Evolutionary conservation across 2,797 vertebrate genomes (phyloP).

Genomic region (Sphenopsis melanotis): DNA sequence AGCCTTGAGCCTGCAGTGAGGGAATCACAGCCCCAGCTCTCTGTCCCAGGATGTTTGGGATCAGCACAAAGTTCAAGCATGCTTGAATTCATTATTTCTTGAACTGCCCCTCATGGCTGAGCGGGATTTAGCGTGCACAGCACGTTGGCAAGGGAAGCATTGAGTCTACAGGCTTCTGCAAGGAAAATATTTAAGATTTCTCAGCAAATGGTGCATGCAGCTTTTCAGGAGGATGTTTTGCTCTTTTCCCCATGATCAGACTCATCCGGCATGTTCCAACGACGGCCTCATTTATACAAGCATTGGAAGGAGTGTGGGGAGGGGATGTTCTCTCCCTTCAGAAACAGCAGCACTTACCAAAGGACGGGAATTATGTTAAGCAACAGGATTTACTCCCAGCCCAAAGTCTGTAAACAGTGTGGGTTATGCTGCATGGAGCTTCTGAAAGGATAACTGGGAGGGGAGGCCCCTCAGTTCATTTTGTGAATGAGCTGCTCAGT

Average conservation of each 20-base stretch:
- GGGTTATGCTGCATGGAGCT: background rate
- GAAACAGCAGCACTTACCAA: background rate
- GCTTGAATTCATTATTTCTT: background rate
- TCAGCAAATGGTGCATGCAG: background rate
- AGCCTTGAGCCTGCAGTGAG: background rate
- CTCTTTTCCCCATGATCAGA: background rate
- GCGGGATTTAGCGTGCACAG: background rate
- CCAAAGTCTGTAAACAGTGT: conserved; percentile 8
- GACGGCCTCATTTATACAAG: background rate
- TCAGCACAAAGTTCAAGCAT: conserved; percentile 8
- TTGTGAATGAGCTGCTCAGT: conserved; percentile 57
- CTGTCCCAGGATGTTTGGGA: background rate
- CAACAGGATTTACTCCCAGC: background rate
- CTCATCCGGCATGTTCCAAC: background rate
- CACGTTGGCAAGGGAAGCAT: background rate
- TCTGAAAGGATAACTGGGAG: conserved; percentile 23
- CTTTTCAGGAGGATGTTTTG: background rate
- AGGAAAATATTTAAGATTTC: conserved; percentile 49
- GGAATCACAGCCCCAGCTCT: background rate
- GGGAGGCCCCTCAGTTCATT: background rate
- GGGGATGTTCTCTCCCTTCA: background rate
- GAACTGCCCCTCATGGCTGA: background rate
- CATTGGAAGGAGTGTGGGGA: background rate
- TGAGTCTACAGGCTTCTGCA: background rate
- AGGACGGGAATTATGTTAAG: conserved; percentile 2